These are phyloP conservation scores for Platysternon megacephalum DNA, from an alignment of 2,113 vertebrate species.

Conservation along the genomic window DNA sequence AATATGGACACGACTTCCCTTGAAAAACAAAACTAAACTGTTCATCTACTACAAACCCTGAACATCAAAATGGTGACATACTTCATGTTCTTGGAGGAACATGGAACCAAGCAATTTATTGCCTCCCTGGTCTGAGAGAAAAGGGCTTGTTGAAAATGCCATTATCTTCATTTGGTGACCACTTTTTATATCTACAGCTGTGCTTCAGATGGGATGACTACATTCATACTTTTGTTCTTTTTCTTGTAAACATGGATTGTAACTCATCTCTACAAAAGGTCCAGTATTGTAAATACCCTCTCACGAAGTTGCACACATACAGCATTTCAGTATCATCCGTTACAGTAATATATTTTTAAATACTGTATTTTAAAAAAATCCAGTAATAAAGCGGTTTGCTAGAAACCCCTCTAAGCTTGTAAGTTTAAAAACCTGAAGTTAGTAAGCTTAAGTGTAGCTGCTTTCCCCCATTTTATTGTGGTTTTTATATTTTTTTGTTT, in stretches of 20 bases:
- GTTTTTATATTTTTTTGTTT: conserved; percentile 37
- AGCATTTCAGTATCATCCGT: background rate
- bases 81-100: rapidly evolving
- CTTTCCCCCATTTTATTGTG: background rate
- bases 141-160: background rate
- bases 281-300: background rate
- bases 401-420: background rate
- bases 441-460: background rate
- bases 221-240: background rate
- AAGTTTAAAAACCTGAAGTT: background rate
- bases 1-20: conserved; percentile 74
- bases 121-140: background rate
- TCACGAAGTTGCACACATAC: background rate
- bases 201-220: background rate
- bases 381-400: background rate
- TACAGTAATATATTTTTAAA: background rate
- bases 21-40: conserved; percentile 27
- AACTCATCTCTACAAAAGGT: background rate
- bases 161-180: rapidly evolving
- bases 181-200: background rate
- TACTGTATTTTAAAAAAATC: conserved; percentile 3
- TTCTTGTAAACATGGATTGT: background rate
- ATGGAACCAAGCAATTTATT: background rate
- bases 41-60: rapidly evolving
- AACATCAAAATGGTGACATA: background rate